Conservation (phyloP, 2,113 vertebrate species). For the Naja naja region DNA sequence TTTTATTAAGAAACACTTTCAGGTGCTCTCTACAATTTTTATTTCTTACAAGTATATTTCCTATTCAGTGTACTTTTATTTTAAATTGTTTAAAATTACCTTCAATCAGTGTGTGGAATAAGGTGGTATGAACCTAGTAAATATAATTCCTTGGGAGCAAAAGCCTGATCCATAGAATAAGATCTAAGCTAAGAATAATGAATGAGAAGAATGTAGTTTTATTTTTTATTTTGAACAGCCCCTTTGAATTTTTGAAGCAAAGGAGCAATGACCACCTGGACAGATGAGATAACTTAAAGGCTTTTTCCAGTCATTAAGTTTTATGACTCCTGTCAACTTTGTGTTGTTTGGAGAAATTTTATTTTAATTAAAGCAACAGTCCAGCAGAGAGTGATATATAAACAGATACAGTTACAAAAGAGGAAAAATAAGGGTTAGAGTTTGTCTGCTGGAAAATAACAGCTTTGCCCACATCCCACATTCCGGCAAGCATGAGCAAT, state of each 20-base stretch:
- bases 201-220: background rate
- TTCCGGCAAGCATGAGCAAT: slow-evolving; percentile 24
- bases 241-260: background rate
- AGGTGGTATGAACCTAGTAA: background rate
- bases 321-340: background rate
- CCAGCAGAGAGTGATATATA: background rate
- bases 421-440: slow-evolving; percentile 21
- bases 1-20: background rate
- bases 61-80: background rate
- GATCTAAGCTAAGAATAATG: background rate
- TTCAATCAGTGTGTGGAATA: background rate
- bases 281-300: background rate
- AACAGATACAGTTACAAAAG: background rate
- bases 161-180: background rate
- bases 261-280: background rate
- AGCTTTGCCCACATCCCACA: slow-evolving; percentile 19
- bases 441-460: slow-evolving; percentile 16
- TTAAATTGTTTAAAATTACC: background rate
- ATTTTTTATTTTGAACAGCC: background rate
- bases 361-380: background rate
- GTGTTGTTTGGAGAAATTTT: slow-evolving; percentile 18
- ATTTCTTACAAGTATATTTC: background rate
- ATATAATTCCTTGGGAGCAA: background rate
- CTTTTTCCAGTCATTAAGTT: background rate
- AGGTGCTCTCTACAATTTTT: background rate